A percentile compares a stretch with the other conserved stretches of the same genome.
phyloP scores from a whole-genome alignment of 2,797 vertebrate species.

The Meriones psammophilus region DNA sequence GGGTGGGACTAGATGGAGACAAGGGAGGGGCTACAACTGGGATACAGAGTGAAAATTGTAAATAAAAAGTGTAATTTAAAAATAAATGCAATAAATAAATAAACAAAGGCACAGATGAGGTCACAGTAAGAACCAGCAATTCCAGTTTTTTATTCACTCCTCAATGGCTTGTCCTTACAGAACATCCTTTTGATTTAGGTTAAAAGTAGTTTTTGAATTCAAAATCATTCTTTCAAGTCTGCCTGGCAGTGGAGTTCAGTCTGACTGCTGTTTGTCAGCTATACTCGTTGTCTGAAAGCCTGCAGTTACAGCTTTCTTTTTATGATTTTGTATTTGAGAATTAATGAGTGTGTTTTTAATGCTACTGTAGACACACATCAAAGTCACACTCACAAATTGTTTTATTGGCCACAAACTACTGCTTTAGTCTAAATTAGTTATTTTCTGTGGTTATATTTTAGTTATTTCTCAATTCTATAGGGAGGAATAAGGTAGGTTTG shows the following conservation, averaged over 20 bases:
- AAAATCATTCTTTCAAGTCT: not conserved
- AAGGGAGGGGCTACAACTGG: too few relatives aligned
- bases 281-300: not conserved
- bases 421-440: not conserved
- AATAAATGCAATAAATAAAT: not conserved
- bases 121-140: not conserved
- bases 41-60: too few relatives aligned
- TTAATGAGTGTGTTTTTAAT: not conserved
- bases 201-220: slow-evolving; percentile 12
- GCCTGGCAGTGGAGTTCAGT: not conserved
- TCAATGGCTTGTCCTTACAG: not conserved
- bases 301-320: not conserved
- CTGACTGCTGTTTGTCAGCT: not conserved
- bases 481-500: not conserved
- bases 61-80: too few relatives aligned
- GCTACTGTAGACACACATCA: not conserved
- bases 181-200: not conserved
- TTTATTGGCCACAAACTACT: not conserved
- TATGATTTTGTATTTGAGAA: not conserved
- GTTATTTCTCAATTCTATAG: not conserved
- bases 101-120: not conserved
- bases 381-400: not conserved
- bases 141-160: not conserved
- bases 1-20: too few relatives aligned
- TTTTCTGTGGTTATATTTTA: not conserved